Base-by-base conservation (phyloP, 2,888 invertebrate genomes). In the Dryomyza anilis region DNA sequence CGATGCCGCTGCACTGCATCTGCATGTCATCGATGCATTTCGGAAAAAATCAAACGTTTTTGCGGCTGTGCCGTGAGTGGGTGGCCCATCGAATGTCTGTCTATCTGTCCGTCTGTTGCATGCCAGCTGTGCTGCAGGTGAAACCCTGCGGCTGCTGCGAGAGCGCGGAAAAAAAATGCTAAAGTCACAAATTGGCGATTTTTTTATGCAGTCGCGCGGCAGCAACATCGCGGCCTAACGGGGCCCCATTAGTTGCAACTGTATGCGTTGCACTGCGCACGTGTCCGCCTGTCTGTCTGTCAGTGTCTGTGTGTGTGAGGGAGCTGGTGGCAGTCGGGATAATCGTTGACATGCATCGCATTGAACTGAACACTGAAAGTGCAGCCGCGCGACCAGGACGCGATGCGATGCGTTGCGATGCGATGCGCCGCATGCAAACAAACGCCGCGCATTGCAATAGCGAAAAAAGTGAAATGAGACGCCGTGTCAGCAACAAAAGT, bases 121-220 rank as follows among this genome's bases (percentile, higher is more conserved):
- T 52, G 50, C 50, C 23, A 52, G 27, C n/a, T n/a, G n/a, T n/a
- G 23, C 50, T 27, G 50, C 50, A 52, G 50, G 50, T 52, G 50
- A 21, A 52, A 52, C 27, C 27, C 4, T 52, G 2, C n/a, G 16
- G 25, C 25, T 16, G 5, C 43, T 6, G 19, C n/a, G 19, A 7
- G n/a, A 7, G 50, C 50, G 48, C 14, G 25, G 23, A 8, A n/a
- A 16, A 52, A 52, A 29, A 52, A 52, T 27, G 27, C 25, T 27
- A 52, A 52, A n/a, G 27, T 52, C 50, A 52, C 27, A 29, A 52
- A 52, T 52, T 25, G 50, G 29, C 50, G 29, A 52, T 52, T 52
- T 52, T 52, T 52, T 39, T 16, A 43, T 16, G 16, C 43, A 43
- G 7, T 43, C 43, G 25, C 25, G 16, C 50, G 16, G 23, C 21